Conservation (phyloP, 2,113 vertebrate species). For the Hemiscyllium ocellatum region DNA sequence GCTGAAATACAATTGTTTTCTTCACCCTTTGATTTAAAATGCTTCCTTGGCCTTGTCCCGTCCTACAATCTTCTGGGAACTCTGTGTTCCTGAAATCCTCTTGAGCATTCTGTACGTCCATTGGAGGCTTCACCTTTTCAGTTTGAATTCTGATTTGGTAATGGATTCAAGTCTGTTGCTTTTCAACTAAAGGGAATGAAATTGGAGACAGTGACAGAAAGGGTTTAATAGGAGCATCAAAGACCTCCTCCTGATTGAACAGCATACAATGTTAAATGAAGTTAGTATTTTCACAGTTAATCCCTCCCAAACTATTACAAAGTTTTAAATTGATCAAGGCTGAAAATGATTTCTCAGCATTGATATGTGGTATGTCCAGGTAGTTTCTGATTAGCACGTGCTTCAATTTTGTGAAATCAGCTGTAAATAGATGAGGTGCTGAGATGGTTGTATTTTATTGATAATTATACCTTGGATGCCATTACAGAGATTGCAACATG, state of each 20-base stretch:
- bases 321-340: neutral
- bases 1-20: neutral
- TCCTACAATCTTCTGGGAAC: neutral
- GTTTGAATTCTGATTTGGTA: neutral
- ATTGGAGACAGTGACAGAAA: neutral
- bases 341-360: neutral
- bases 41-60: neutral
- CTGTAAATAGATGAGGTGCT: neutral
- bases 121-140: neutral
- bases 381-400: neutral
- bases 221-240: neutral
- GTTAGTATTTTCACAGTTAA: neutral
- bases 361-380: neutral
- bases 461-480: neutral
- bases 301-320: neutral
- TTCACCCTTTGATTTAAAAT: neutral
- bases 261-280: neutral
- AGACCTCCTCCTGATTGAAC: neutral
- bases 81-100: neutral
- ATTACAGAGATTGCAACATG: neutral
- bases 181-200: neutral
- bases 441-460: neutral
- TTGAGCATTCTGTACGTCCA: neutral
- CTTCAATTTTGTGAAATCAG: neutral
- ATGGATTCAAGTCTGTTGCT: neutral